Evolutionary conservation across 1,140 invertebrate species (phyloP), one percentile per base, ranked within the genome.

Genomic region (Daktulosphaira vitifoliae): DNA sequence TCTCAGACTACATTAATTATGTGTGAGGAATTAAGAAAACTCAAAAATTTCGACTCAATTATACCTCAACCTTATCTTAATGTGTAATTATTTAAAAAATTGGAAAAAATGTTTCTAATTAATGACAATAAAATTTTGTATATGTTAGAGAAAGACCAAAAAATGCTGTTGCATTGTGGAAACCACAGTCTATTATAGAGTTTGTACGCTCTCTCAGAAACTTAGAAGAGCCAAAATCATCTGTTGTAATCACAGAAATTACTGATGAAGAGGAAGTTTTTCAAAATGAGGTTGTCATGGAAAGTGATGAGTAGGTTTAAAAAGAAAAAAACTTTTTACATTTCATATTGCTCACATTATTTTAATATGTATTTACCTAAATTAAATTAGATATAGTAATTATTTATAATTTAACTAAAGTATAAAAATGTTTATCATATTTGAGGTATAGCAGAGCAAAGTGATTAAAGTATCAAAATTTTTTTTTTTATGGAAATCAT

Each of bases 21-120:
- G 56, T 62, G 56, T 48, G 56, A 62, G 44, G 56, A 62, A 22
- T 22, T 62, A 23, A 38, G 56, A 13, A 62, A 62, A 48, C 42
- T 62, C 9, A 33, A 62, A n/a, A 62, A 62, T 29, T 46, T 62
- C 0, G 42, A 62, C 9, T 62, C 56, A 0, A 62, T 62, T 13
- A 48, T 62, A 48, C 56, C 56, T 22, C 39, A 62, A 33, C 56
- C 56, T 20, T 18, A 46, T 3, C 42, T 62, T 4, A 29, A 18
- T 48, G 11, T 62, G 56, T 62, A 62, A 15, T 38, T 46, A 33
- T 6, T 6, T 8, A 2, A 20, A 29, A 62, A 33, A 46, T 44
- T 16, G 23, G 16, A 42, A 42, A 18, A 38, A 5, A 1, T 46
- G 26, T 11, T 48, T 2, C 29, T 26, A 18, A 18, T 9, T 59